Conservation (phyloP, 2,113 vertebrate genomes). For the Catharus bicknelli region DNA sequence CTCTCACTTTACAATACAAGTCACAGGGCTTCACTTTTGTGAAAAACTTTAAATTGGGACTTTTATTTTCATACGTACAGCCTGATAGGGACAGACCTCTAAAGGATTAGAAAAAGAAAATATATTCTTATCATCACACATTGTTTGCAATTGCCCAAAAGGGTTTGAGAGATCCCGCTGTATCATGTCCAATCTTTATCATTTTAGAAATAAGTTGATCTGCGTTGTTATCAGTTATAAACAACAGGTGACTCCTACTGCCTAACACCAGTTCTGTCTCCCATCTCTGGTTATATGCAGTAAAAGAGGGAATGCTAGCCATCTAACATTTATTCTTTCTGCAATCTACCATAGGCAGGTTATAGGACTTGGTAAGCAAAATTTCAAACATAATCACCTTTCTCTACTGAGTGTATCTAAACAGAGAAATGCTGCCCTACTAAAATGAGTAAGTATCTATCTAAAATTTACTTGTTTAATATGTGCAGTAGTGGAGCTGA, state of each 20-base stretch:
- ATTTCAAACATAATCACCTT: background rate
- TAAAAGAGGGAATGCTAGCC: background rate
- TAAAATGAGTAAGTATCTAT: background rate
- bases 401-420: background rate
- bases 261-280: background rate
- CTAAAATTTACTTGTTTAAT: background rate
- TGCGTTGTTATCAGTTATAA: background rate
- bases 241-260: background rate
- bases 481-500: fast-evolving
- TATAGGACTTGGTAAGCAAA: background rate
- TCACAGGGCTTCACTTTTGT: background rate
- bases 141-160: background rate
- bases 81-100: background rate
- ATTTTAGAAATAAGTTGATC: background rate
- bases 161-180: background rate
- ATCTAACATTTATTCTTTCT: background rate
- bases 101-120: background rate
- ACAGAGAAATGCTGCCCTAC: background rate
- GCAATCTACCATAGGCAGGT: background rate
- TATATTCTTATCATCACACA: background rate
- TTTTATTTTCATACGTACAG: background rate
- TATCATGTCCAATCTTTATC: background rate
- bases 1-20: background rate
- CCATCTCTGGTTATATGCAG: background rate
- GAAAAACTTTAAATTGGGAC: background rate